phyloP scores from a whole-genome alignment of 1,140 invertebrate genomes.

The Leptopilina clavipes region DNA sequence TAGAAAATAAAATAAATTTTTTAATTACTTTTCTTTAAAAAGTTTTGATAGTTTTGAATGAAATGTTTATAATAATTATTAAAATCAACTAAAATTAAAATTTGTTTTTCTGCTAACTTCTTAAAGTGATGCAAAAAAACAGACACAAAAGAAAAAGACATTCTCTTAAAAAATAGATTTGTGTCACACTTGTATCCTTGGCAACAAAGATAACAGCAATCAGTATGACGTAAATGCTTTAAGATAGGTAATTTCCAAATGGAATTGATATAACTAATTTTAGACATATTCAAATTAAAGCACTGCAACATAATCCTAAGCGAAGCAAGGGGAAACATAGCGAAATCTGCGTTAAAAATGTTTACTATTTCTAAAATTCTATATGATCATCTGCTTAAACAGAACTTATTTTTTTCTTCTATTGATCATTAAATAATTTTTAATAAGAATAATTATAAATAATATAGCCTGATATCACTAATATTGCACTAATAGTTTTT shows the following conservation, averaged over 20 bases:
- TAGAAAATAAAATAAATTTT: too few species aligned
- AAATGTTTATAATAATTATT: too few species aligned
- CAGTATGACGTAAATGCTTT: conserved; percentile 19
- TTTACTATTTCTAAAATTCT: too few species aligned
- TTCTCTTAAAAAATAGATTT: conserved; percentile 28
- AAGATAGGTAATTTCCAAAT: conserved; percentile 28
- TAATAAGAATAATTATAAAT: not conserved
- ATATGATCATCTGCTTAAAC: too few species aligned
- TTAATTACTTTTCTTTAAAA: too few species aligned
- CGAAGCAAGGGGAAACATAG: too few species aligned
- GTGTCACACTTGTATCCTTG: conserved; percentile 9
- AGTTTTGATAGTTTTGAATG: too few species aligned
- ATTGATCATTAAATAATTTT: too few species aligned
- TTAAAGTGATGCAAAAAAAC: not conserved
- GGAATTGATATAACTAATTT: conserved; percentile 26
- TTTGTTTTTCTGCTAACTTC: not conserved
- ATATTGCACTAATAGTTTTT: not conserved
- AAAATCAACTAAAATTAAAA: too few species aligned
- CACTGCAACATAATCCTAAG: not conserved
- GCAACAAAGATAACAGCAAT: conserved; percentile 24
- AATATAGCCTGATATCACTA: not conserved
- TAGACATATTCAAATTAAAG: conserved; percentile 14
- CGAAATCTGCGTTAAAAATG: too few species aligned
- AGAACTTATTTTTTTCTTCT: too few species aligned
- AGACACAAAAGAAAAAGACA: not conserved